These are phyloP conservation scores for Neomorphus geoffroyi DNA, from an alignment of 2,797 vertebrate genomes.

Conservation along the genomic window DNA sequence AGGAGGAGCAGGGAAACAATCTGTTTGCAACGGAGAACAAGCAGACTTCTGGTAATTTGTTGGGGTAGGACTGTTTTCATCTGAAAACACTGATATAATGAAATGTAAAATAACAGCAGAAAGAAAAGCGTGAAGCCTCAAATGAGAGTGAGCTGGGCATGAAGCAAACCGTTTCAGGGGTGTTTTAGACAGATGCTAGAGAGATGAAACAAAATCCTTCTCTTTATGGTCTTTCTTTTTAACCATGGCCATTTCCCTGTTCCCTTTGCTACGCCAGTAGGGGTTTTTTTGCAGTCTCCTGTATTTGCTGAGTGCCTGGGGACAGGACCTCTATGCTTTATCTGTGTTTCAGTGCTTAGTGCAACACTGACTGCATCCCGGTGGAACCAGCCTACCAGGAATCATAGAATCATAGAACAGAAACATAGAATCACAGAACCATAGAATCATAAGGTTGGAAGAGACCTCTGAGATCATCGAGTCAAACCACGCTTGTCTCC, in stretches of 20 bases:
- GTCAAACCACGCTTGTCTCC: too few species aligned
- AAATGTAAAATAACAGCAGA: conserved; percentile 22
- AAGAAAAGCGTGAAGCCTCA: not conserved
- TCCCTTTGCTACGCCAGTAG: not conserved
- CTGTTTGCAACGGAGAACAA: not conserved
- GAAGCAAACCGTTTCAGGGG: not conserved
- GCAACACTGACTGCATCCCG: not conserved
- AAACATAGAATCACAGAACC: too few species aligned
- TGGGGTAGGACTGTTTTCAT: not conserved
- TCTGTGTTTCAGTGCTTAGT: not conserved
- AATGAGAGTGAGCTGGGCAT: not conserved
- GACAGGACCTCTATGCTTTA: not conserved
- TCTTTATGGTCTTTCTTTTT: not conserved
- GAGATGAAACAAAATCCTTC: not conserved
- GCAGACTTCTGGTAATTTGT: not conserved
- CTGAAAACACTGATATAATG: conserved; percentile 18
- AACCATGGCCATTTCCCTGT: not conserved
- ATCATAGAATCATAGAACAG: too few species aligned
- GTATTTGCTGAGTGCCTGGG: not conserved
- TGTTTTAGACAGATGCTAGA: not conserved
- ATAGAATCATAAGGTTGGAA: too few species aligned
- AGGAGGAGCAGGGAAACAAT: not conserved
- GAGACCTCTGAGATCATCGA: too few species aligned
- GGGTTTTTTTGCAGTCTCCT: not conserved
- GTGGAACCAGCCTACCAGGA: not conserved